Percentiles rank a stretch among this genome's conserved stretches.
Conservation (phyloP, 92 coral and sea anemone species). For the Paramuricea clavata region DNA sequence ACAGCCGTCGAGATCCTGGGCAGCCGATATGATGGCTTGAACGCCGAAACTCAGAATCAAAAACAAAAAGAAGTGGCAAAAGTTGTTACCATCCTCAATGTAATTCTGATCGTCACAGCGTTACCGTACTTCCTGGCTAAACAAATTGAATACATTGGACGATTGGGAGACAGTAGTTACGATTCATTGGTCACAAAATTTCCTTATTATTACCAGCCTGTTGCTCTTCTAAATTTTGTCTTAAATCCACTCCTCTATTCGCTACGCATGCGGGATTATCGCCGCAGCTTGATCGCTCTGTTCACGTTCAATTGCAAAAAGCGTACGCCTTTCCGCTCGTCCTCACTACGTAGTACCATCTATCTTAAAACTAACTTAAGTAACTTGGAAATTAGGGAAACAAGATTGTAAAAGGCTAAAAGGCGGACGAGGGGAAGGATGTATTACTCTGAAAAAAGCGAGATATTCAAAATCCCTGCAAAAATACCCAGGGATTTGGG, state of each 20-base stretch:
- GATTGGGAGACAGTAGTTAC: not conserved
- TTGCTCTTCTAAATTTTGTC: constrained; percentile 12
- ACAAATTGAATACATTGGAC: not conserved
- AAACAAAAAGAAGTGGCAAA: constrained; percentile 12
- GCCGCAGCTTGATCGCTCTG: constrained; percentile 4
- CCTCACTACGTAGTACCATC: too few species aligned
- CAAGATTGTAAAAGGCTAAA: too few species aligned
- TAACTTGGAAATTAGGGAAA: too few species aligned
- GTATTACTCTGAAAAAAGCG: too few species aligned
- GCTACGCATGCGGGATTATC: constrained; percentile 24
- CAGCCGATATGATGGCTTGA: not conserved
- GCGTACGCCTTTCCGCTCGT: too few species aligned
- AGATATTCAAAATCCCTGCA: too few species aligned
- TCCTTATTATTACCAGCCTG: constrained; percentile 15
- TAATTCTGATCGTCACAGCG: constrained; percentile 13
- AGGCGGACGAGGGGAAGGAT: too few species aligned
- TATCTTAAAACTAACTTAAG: too few species aligned
- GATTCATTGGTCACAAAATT: not conserved
- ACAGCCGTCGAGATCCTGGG: not conserved
- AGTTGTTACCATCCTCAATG: constrained; percentile 12
- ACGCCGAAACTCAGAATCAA: not conserved
- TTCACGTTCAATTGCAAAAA: not conserved
- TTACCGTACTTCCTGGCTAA: constrained; percentile 14
- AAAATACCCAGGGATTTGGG: too few species aligned
- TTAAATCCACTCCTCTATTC: constrained; percentile 24